Evolutionary conservation across 1,140 invertebrate species (phyloP), one percentile per base, ranked within the genome.

Genomic region (Bombus breviceps): DNA sequence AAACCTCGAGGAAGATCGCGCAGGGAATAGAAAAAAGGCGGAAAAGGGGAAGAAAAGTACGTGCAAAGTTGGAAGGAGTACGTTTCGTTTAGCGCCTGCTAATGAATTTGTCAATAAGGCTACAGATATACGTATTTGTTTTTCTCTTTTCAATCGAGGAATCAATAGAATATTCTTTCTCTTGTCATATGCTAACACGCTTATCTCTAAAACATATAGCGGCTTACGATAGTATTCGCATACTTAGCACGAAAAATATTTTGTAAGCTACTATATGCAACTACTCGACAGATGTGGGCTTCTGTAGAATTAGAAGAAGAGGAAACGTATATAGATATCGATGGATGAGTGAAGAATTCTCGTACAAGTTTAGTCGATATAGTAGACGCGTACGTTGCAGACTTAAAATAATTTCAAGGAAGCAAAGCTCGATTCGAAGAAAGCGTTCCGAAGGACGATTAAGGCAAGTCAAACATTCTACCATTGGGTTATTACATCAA

Each of bases 21-120:
- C 0, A 62, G 59, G 59, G 28, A n/a, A 53, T 53, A 22, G 18
- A 22, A 8, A 53, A 22, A 18, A 22, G 6, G 1, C 5, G 47
- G 3, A 5, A 62, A 13, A 0, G 15, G 5, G 47, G 15, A 6
- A 18, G 47, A 18, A 0, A 18, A 47, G 15, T 18, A 18, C 0
- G 15, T 6, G 47, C 47, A 12, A 62, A 62, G 2, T 12, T n/a
- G 28, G 12, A n/a, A 62, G 3, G 10, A 28, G 0, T n/a, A 4
- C 3, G 59, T 62, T n/a, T n/a, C 59, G 28, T n/a, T 1, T n/a
- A 13, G 59, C 10, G 10, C 47, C 6, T n/a, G 73, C 32, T 59
- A 75, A 59, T 39, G 15, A 57, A n/a, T 25, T 53, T 22, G 47
- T 53, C 47, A 53, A 53, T 53, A 53, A 53, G 5, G 6, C 18